A percentile compares a stretch with the other conserved stretches of the same genome.
Conservation (phyloP, 2,797 vertebrate species). For the Calcarius lapponicus region DNA sequence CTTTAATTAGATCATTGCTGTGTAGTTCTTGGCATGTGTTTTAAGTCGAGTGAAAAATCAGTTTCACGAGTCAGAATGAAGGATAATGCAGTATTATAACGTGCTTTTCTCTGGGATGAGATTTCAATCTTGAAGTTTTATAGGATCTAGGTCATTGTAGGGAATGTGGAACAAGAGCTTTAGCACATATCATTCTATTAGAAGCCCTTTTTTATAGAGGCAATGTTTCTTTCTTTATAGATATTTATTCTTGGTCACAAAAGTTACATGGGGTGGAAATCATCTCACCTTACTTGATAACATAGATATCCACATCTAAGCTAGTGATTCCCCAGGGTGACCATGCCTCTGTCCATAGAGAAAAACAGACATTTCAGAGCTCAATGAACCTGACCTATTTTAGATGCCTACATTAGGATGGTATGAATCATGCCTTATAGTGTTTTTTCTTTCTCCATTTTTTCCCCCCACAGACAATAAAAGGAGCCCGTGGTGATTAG, state of each 20-base stretch:
- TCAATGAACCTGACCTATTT: constrained; percentile 39
- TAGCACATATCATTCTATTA: not conserved
- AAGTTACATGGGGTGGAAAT: constrained; percentile 12
- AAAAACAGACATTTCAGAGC: not conserved
- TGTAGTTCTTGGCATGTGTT: not conserved
- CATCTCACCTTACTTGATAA: not conserved
- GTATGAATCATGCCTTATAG: constrained; percentile 17
- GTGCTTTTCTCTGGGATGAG: not conserved
- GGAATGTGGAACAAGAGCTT: not conserved
- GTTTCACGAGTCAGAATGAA: not conserved
- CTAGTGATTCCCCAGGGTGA: not conserved
- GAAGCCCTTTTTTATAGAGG: not conserved
- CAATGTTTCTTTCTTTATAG: constrained; percentile 3
- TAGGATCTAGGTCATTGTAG: not conserved
- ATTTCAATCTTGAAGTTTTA: not conserved
- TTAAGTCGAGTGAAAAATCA: not conserved
- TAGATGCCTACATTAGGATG: not conserved
- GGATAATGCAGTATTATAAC: not conserved
- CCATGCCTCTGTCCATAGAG: not conserved
- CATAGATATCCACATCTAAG: not conserved
- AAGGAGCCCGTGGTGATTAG: not conserved
- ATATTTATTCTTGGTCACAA: constrained; percentile 13
- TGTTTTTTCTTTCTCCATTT: not conserved
- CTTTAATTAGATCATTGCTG: not conserved
- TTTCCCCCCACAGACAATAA: not conserved